phyloP scores from a whole-genome alignment of 2,797 vertebrate species.

The Schizopygopsis pylzovi region DNA sequence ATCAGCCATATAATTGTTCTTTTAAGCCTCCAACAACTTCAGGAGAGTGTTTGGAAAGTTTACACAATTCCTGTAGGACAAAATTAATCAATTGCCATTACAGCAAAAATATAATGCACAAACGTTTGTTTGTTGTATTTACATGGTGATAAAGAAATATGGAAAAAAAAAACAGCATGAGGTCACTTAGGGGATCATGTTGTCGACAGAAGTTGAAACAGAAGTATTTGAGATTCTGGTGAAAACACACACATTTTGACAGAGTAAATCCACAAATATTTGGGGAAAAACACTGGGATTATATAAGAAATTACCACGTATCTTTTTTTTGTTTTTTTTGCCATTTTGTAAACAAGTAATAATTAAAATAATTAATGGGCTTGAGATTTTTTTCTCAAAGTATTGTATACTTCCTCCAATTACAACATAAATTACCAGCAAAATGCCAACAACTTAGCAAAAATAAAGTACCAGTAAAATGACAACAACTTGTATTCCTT shows the following conservation, averaged over 20 bases:
- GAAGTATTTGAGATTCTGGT: not conserved
- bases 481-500: not conserved
- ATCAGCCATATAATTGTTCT: constrained; percentile 44
- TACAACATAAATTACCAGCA: not conserved
- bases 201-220: not conserved
- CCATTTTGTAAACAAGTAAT: not conserved
- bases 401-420: not conserved
- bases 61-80: constrained; percentile 5
- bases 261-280: not conserved
- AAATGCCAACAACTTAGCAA: not conserved
- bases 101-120: not conserved
- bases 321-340: not conserved
- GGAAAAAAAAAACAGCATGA: not conserved
- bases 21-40: constrained; percentile 18
- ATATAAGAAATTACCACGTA: not conserved
- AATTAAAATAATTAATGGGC: not conserved
- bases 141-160: not conserved
- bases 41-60: constrained; percentile 22
- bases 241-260: not conserved
- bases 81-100: constrained; percentile 8
- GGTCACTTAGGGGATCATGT: constrained; percentile 1
- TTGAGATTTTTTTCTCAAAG: not conserved
- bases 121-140: not conserved
- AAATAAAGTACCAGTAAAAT: not conserved
- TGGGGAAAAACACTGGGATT: not conserved